Percentiles rank a stretch among this genome's conserved stretches.
These are phyloP conservation scores for Pangasius macronema DNA, from an alignment of 2,797 vertebrate genomes.

Conservation along the genomic window DNA sequence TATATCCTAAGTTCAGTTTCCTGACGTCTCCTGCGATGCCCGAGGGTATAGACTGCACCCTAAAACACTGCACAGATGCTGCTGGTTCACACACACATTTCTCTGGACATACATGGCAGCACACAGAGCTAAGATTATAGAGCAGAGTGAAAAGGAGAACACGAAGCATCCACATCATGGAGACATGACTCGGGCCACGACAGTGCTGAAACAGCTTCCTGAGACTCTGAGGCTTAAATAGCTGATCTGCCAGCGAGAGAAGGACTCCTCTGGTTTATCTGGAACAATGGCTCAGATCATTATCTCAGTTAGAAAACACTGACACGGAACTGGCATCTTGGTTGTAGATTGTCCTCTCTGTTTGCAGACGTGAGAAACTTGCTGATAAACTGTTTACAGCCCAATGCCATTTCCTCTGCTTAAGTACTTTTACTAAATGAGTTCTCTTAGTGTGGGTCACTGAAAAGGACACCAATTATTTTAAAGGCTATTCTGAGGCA, in stretches of 20 bases:
- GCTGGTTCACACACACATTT: constrained; percentile 75
- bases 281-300: constrained; percentile 63
- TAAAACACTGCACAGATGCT: constrained; percentile 75
- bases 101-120: constrained; percentile 67
- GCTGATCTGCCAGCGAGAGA: constrained; percentile 33
- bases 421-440: constrained; percentile 5
- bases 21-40: constrained; percentile 68
- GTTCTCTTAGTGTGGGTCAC: neutral
- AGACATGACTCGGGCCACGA: constrained; percentile 28
- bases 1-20: constrained; percentile 76
- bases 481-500: neutral
- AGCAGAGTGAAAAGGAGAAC: constrained; percentile 56
- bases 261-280: constrained; percentile 49
- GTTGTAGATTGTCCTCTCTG: constrained; percentile 72
- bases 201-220: constrained; percentile 28
- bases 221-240: constrained; percentile 53
- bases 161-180: constrained; percentile 68
- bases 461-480: neutral
- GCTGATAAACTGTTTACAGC: constrained; percentile 77
- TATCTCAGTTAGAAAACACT: constrained; percentile 61
- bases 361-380: constrained; percentile 74
- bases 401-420: constrained; percentile 77
- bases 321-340: constrained; percentile 68
- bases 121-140: constrained; percentile 20
- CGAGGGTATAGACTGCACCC: constrained; percentile 67